Evolutionary conservation across 2,797 vertebrate genomes (phyloP), one percentile per base, ranked within the genome.

Genomic region (Poeciliopsis paucimaculata): DNA sequence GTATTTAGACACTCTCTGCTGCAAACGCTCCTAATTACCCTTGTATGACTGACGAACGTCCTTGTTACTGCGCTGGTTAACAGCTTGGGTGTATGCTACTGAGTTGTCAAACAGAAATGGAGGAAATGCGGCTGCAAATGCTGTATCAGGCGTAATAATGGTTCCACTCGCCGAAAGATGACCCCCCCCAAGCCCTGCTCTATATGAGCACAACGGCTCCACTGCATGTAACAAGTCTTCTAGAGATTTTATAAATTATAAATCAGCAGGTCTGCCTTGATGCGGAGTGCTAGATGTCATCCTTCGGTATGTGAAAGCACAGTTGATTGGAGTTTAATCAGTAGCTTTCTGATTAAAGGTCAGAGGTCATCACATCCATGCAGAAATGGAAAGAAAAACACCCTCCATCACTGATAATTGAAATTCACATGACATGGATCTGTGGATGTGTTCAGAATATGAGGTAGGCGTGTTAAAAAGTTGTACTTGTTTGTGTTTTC

Each of bases 291-390:
- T 77, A 91, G 92, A 84, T 39, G 84, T 95, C 95, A 95, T 95
- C 94, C 92, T 96, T 95, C 87, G 92, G 94, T 92, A 94, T 82
- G 92, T 95, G 95, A 95, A 96, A 95, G 93, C 95, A 95, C 91
- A 93, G 93, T 94, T 85, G 85, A 87, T 89, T 94, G 87, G 90
- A 92, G 93, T 96, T 96, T 96, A 96, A 96, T 96, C 95, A 96
- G 96, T 86, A 81, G 89, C 90, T 94, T 92, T 93, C 95, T 96
- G 95, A 96, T 96, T 96, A 96, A 96, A 96, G 88, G 92, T 94
- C 92, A 94, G 86, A 94, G 86, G 91, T 95, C 94, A 95, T 95
- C 95, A 96, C 95, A 95, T 94, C 94, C 96, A 96, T 96, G 96
- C 96, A 96, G 91, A 93, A 95, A 96, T 95, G 94, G 94, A 94